Conservation (phyloP, 92 coral and sea anemone species). For the Chrysogorgia sp. region DNA sequence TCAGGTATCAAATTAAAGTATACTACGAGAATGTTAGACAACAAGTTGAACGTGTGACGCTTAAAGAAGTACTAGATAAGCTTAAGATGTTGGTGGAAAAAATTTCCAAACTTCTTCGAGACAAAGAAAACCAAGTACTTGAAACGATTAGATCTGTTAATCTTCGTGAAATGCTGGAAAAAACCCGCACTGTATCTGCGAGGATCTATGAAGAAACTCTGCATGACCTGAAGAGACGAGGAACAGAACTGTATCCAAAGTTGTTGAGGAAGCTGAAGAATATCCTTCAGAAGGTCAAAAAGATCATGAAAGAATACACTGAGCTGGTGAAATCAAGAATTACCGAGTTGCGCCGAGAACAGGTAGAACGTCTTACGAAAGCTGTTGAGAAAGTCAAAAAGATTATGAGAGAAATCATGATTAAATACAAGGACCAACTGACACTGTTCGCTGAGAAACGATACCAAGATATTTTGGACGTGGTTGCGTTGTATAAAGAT, state of each 20-base stretch:
- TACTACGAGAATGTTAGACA: slow-evolving; percentile 8
- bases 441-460: neutral
- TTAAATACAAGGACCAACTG: slow-evolving; percentile 5
- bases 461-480: neutral
- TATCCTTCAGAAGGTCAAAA: slow-evolving; percentile 34
- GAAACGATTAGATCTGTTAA: slow-evolving; percentile 17
- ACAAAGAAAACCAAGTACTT: slow-evolving; percentile 2
- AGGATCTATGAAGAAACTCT: neutral
- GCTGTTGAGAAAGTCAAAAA: slow-evolving; percentile 66
- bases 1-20: slow-evolving; percentile 1
- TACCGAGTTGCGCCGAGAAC: slow-evolving; percentile 32
- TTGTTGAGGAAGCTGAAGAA: slow-evolving; percentile 17
- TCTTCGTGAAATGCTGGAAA: neutral
- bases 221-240: neutral
- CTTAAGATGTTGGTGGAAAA: slow-evolving; percentile 45
- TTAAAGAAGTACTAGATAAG: slow-evolving; percentile 51
- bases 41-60: slow-evolving; percentile 15
- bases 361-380: slow-evolving; percentile 42
- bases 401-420: neutral
- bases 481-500: slow-evolving; percentile 11
- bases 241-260: slow-evolving; percentile 15
- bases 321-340: slow-evolving; percentile 53
- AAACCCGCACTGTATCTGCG: neutral
- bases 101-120: slow-evolving; percentile 1
- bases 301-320: slow-evolving; percentile 55